Evolutionary conservation across 2,888 invertebrate species (phyloP).

Genomic region (Nomada hirtipes): DNA sequence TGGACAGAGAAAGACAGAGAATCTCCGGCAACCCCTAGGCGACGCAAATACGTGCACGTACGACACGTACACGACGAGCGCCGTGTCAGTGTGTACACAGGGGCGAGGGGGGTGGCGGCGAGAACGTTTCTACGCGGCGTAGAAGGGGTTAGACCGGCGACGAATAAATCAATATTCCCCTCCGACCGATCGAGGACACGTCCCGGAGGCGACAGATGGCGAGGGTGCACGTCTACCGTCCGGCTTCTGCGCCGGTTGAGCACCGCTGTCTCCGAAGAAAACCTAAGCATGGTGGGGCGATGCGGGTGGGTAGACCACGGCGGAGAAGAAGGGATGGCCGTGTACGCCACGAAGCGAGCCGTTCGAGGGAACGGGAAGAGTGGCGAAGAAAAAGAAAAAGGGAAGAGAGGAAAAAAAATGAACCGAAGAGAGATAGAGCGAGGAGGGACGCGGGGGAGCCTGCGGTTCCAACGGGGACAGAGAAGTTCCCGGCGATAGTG

Average conservation of each 20-base stretch:
- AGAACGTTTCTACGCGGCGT: constrained; percentile 48
- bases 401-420: constrained; percentile 40
- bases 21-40: constrained; percentile 56
- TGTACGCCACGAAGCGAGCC: constrained; percentile 29
- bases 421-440: constrained; percentile 39
- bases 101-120: constrained; percentile 46
- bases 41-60: constrained; percentile 14
- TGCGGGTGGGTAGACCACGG: constrained; percentile 50
- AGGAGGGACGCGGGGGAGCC: not conserved
- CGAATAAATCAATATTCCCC: constrained; percentile 80
- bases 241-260: constrained; percentile 66
- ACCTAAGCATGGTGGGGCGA: constrained; percentile 33
- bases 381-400: constrained; percentile 46
- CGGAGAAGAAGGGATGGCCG: constrained; percentile 24
- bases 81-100: not conserved
- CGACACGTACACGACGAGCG: constrained; percentile 3
- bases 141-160: constrained; percentile 66
- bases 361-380: constrained; percentile 50
- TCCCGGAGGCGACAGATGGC: constrained; percentile 71
- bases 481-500: not conserved
- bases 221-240: constrained; percentile 33
- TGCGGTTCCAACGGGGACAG: not conserved
- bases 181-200: constrained; percentile 69
- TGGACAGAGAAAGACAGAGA: not conserved
- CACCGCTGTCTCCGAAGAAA: constrained; percentile 65